Evolutionary conservation across 2,797 vertebrate genomes (phyloP), one percentile per base, ranked within the genome.

Genomic region (Cetoscarus ocellatus): DNA sequence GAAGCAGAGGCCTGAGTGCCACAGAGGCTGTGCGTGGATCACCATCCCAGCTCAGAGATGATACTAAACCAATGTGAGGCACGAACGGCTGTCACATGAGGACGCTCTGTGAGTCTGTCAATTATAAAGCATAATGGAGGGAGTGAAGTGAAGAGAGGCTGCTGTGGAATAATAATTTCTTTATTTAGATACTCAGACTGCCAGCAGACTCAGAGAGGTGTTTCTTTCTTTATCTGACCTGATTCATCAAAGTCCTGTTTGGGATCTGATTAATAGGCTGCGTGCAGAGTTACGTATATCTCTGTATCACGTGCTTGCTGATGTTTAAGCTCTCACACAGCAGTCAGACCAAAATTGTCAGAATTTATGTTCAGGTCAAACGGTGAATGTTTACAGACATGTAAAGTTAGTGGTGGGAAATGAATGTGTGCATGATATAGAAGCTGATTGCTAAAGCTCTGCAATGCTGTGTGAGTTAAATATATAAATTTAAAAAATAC

Each of bases 51-150:
- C 59, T 43, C 82, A 62, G 68, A 60, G 54, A 75, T 57, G 67
- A 78, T 85, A 83, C 79, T 82, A 77, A 79, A 79, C 59, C 75
- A 60, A 58, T 64, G 73, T 55, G 72, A 86, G 73, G 59, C 8
- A 53, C 39, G 62, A 88, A 49, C 64, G 47, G 79, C 84, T 87
- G 82, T 84, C 71, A 81, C 73, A 66, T 15, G 27, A 70, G 59
- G 70, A 72, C 64, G 27, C 19, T 61, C 18, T 27, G 66, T 61
- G 60, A 47, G 44, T 57, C 75, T 43, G 50, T 66, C 88, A 93
- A 91, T 90, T 88, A 89, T 53, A 82, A 63, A 59, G 36, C 55
- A 59, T 58, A 12, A 53, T 60, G 51, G 58, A 54, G 60, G 57
- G 61, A 52, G 67, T 50, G 66, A 36, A 52, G 67, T 50, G 66